Base-by-base conservation (phyloP, 1,140 invertebrate species). In the Bombus superbus region DNA sequence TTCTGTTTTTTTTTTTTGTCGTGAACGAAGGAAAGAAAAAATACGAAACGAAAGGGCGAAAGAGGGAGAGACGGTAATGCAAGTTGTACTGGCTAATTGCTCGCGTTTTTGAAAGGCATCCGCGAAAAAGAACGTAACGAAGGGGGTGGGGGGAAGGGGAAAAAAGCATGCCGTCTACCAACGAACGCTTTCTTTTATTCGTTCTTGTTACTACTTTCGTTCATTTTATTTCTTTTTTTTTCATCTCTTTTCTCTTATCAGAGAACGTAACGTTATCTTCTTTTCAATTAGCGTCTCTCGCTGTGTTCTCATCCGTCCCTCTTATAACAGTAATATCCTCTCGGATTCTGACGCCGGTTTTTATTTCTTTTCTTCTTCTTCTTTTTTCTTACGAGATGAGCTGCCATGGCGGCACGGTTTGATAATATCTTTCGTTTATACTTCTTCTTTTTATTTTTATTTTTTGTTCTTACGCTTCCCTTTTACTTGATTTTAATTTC, bases 391-490 rank as follows among this genome's bases (percentile, higher is more conserved):
- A 32, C 35, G 32, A 73, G 80, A 88, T 83, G 71, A 84, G 80
- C 89, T 90, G 88, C 88, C 88, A 89, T 84, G 88, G 53, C 88
- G 88, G 88, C 87, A 82, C 68, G 74, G 59, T 84, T 64, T 35
- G 47, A 53, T 28, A 68, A 40, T 71, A 40, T 71, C 22, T 69
- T 68, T 68, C 64, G 22, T 53, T 53, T 53, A 53, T 62, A n/a
- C 25, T 62, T n/a, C 11, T 80, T 69, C 13, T 4, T n/a, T 53
- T 28, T 28, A 18, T 25, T 15, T 64, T 42, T 13, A 15, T 42
- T 64, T 40, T 32, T 13, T 40, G 44, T 18, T 35, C 28, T 15
- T 4, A 13, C 9, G 11, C 13, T 66, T 2, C 10, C 25, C 10
- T 64, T 79, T 10, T 47, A 13, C 18, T 42, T 38, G 4, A 25